Conservation (phyloP, 1,140 invertebrate genomes). For the Drosophila watanabei region DNA sequence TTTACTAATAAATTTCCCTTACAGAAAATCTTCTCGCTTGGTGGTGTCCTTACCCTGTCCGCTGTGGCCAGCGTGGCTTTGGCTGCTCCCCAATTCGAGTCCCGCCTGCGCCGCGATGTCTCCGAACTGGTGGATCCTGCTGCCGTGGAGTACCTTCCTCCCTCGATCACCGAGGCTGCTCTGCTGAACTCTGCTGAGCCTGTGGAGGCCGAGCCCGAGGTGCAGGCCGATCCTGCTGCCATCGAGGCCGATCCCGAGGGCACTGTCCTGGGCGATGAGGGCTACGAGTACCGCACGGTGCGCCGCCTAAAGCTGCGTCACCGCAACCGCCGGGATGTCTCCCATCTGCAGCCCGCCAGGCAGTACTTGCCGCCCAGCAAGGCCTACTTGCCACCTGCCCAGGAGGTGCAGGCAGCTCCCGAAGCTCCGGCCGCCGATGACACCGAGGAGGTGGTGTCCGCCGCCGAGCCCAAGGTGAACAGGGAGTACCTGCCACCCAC, state of each 20-base stretch:
- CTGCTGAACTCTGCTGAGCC: slow-evolving; percentile 18
- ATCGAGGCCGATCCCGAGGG: slow-evolving; percentile 34
- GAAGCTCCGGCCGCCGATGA: slow-evolving; percentile 48
- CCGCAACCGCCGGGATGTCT: slow-evolving; percentile 75
- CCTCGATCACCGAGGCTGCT: slow-evolving; percentile 36
- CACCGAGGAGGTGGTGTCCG: slow-evolving; percentile 68
- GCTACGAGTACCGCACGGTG: slow-evolving; percentile 78
- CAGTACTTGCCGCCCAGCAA: slow-evolving; percentile 68
- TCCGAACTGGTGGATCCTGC: slow-evolving; percentile 57
- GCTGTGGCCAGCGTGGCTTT: slow-evolving; percentile 70
- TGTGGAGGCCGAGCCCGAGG: slow-evolving; percentile 14
- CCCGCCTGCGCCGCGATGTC: slow-evolving; percentile 62
- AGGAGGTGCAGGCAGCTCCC: slow-evolving; percentile 32
- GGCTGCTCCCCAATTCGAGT: slow-evolving; percentile 49
- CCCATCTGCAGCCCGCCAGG: slow-evolving; percentile 51
- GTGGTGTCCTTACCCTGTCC: slow-evolving; percentile 63
- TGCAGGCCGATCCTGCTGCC: slow-evolving; percentile 13
- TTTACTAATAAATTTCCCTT: background rate
- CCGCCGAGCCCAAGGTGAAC: slow-evolving; percentile 62
- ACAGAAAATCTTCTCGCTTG: slow-evolving; percentile 77
- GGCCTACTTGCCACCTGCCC: slow-evolving; percentile 70
- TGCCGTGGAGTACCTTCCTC: slow-evolving; percentile 57
- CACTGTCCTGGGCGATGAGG: slow-evolving; percentile 57
- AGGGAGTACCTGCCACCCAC: slow-evolving; percentile 73
- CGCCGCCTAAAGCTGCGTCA: slow-evolving; percentile 72